Evolutionary conservation across 2,113 vertebrate species (phyloP).

Genomic region (Acanthochromis polyacanthus): DNA sequence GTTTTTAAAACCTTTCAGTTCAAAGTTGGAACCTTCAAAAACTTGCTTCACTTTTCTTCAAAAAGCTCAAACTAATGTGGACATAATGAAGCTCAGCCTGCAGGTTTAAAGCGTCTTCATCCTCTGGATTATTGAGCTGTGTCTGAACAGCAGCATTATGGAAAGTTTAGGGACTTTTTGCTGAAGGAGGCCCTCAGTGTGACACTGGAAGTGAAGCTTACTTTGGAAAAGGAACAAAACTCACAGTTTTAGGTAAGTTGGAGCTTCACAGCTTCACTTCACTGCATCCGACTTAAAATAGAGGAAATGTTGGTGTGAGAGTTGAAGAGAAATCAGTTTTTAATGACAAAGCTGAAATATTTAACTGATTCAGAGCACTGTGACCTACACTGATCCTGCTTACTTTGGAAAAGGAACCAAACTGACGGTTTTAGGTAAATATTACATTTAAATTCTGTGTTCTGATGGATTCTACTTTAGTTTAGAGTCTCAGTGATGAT

Average conservation of each 20-base stretch:
- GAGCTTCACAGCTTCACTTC: not conserved
- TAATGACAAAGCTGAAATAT: slow-evolving; percentile 11
- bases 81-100: not conserved
- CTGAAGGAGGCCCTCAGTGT: slow-evolving; percentile 62
- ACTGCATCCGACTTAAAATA: not conserved
- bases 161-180: slow-evolving; percentile 54
- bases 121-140: slow-evolving; percentile 9
- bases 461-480: not conserved
- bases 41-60: not conserved
- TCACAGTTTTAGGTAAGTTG: slow-evolving; percentile 73
- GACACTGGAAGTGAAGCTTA: slow-evolving; percentile 69
- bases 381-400: slow-evolving; percentile 74
- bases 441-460: not conserved
- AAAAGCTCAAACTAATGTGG: not conserved
- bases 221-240: slow-evolving; percentile 76
- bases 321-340: not conserved
- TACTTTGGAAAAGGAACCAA: slow-evolving; percentile 87
- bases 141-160: not conserved
- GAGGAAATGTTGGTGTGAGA: not conserved
- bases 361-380: slow-evolving; percentile 64
- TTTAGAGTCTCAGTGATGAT: not conserved
- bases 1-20: not conserved
- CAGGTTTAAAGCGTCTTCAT: not conserved
- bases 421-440: slow-evolving; percentile 82
- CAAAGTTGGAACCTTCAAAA: not conserved